These are phyloP conservation scores for Macrosiphum euphorbiae DNA, from an alignment of 2,888 invertebrate species.

Conservation along the genomic window DNA sequence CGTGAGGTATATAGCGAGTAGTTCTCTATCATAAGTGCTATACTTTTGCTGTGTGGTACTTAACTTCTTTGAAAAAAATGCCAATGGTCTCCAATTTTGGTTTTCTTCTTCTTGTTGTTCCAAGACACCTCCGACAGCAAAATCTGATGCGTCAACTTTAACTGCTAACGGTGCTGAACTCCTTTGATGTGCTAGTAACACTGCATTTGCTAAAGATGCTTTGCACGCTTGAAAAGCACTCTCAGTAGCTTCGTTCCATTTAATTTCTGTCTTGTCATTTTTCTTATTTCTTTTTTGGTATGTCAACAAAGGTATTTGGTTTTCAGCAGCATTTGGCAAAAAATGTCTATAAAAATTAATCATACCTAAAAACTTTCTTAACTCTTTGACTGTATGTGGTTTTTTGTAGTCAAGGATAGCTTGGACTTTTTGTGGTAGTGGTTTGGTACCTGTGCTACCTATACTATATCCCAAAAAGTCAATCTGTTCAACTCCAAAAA, in stretches of 20 bases:
- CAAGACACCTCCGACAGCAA: slow-evolving; percentile 70
- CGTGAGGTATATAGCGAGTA: slow-evolving; percentile 65
- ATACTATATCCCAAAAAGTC: slow-evolving; percentile 68
- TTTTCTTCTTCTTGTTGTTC: slow-evolving; percentile 68
- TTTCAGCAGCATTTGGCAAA: slow-evolving; percentile 57
- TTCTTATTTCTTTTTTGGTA: slow-evolving; percentile 29
- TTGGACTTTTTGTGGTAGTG: slow-evolving; percentile 69
- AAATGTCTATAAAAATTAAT: slow-evolving; percentile 64
- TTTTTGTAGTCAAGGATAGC: slow-evolving; percentile 67
- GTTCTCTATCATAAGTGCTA: slow-evolving; percentile 22
- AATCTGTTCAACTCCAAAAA: slow-evolving; percentile 67
- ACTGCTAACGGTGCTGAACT: slow-evolving; percentile 68
- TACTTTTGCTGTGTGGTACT: slow-evolving; percentile 59
- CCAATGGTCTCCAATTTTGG: slow-evolving; percentile 56
- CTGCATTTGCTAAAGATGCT: slow-evolving; percentile 67
- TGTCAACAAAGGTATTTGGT: slow-evolving; percentile 45
- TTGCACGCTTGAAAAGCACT: slow-evolving; percentile 68
- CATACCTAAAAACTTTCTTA: slow-evolving; percentile 65
- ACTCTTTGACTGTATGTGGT: slow-evolving; percentile 56
- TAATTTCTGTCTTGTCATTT: slow-evolving; percentile 66
- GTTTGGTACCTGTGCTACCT: slow-evolving; percentile 68
- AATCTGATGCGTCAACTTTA: slow-evolving; percentile 70
- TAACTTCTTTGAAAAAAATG: slow-evolving; percentile 66
- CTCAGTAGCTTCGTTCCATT: slow-evolving; percentile 49
- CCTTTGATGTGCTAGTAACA: slow-evolving; percentile 69